These are phyloP conservation scores for Cryptocephalus primarius DNA, from an alignment of 2,888 invertebrate genomes.

Conservation along the genomic window DNA sequence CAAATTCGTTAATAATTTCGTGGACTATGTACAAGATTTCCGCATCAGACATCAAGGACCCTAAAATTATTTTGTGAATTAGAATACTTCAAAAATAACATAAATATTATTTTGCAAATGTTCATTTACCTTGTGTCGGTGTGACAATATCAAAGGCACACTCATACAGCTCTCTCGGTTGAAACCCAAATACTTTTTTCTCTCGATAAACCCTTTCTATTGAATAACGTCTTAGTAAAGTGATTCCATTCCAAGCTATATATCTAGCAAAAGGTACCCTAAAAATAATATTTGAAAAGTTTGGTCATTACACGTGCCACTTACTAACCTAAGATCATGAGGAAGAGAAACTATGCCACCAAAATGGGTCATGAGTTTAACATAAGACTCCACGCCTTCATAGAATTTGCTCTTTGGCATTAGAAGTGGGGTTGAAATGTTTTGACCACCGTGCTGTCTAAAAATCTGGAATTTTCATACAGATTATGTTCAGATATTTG, in stretches of 20 bases:
- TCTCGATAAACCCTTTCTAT: conserved; percentile 82
- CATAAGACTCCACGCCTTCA: conserved; percentile 49
- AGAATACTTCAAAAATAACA: background rate
- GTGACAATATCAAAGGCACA: conserved; percentile 91
- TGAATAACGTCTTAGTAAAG: conserved; percentile 70
- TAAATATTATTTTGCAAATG: background rate
- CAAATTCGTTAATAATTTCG: conserved; percentile 61
- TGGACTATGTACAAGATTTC: conserved; percentile 71
- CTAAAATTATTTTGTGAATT: conserved; percentile 29
- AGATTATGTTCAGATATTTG: background rate
- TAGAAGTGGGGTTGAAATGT: conserved; percentile 67
- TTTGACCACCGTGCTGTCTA: conserved; percentile 67
- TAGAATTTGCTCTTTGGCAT: conserved; percentile 59
- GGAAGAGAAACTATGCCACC: conserved; percentile 80
- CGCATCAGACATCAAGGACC: conserved; percentile 69
- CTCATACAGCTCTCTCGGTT: conserved; percentile 81
- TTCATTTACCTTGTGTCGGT: conserved; percentile 48
- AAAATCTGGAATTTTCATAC: conserved; percentile 41
- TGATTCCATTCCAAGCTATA: conserved; percentile 68
- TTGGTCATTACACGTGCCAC: too few species aligned
- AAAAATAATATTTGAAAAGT: conserved; percentile 2
- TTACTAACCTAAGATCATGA: conserved; percentile 58
- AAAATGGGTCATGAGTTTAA: conserved; percentile 76
- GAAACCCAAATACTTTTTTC: conserved; percentile 65
- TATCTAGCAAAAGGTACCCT: conserved; percentile 70